A percentile compares a stretch with the other conserved stretches of the same genome.
phyloP scores from a whole-genome alignment of 2,888 invertebrate species.

The Pristionchus japonicus region DNA sequence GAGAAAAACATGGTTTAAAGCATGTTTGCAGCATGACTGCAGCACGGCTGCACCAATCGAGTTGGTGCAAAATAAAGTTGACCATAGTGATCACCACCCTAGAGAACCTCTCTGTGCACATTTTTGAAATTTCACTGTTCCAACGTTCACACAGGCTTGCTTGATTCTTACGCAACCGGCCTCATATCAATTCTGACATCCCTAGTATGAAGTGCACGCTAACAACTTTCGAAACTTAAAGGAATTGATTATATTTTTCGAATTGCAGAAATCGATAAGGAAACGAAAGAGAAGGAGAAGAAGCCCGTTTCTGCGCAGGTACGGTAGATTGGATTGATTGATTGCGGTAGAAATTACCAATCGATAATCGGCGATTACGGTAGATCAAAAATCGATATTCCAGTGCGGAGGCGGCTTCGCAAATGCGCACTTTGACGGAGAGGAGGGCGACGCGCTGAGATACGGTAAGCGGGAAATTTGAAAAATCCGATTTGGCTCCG shows the following conservation, averaged over 20 bases:
- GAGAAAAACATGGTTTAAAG: too few species aligned
- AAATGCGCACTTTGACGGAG: slow-evolving; percentile 16
- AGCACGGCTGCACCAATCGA: too few species aligned
- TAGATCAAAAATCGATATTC: not conserved
- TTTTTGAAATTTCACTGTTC: too few species aligned
- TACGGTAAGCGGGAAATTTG: slow-evolving; percentile 18
- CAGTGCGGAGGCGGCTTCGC: slow-evolving; percentile 46
- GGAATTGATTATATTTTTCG: not conserved
- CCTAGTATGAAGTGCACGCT: not conserved
- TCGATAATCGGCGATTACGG: not conserved
- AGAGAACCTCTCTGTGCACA: too few species aligned
- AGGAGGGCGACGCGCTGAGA: slow-evolving; percentile 42
- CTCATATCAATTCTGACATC: not conserved
- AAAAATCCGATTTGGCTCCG: not conserved
- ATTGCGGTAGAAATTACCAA: not conserved
- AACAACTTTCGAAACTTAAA: not conserved
- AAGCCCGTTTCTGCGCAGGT: slow-evolving; percentile 39
- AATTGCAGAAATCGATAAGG: slow-evolving; percentile 11
- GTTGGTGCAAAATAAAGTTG: too few species aligned
- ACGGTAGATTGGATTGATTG: not conserved
- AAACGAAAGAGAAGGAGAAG: not conserved
- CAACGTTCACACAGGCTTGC: too few species aligned
- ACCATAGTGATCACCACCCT: too few species aligned
- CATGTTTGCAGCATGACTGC: too few species aligned
- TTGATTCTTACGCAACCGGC: too few species aligned